These are phyloP conservation scores for Parapristionchus giblindavisi DNA, from an alignment of 2,888 invertebrate genomes.

Conservation along the genomic window DNA sequence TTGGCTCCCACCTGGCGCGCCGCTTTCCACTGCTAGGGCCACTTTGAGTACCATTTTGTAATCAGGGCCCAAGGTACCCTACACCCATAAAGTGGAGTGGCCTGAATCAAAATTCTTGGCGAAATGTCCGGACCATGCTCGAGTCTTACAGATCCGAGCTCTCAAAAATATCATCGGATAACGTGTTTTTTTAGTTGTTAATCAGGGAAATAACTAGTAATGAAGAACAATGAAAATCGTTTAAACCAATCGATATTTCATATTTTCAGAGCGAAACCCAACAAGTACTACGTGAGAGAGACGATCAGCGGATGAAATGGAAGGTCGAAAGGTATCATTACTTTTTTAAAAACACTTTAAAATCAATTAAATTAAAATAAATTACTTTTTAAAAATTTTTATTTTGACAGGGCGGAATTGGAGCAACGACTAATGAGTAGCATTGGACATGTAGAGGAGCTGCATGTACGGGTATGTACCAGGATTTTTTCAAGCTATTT, in stretches of 20 bases:
- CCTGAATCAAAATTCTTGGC: too few relatives aligned
- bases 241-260: neutral
- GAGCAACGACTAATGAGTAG: constrained; percentile 60
- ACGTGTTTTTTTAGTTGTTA: too few relatives aligned
- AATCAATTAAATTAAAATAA: neutral
- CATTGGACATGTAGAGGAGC: constrained; percentile 59
- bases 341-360: neutral
- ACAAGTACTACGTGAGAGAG: constrained; percentile 52
- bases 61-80: too few relatives aligned
- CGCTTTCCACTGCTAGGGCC: too few relatives aligned
- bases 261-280: constrained; percentile 51
- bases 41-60: too few relatives aligned
- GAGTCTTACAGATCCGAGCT: too few relatives aligned
- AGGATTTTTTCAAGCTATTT: too few relatives aligned
- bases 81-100: too few relatives aligned
- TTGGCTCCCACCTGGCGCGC: too few relatives aligned
- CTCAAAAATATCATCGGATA: too few relatives aligned
- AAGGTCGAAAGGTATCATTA: constrained; percentile 39
- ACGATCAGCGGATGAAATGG: constrained; percentile 55
- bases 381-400: neutral
- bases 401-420: constrained; percentile 57
- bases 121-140: too few relatives aligned
- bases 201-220: too few relatives aligned
- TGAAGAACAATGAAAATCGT: neutral
- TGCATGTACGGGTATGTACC: constrained; percentile 45